Evolutionary conservation across 2,113 vertebrate species (phyloP), one percentile per base, ranked within the genome.

Genomic region (Ursus arctos): DNA sequence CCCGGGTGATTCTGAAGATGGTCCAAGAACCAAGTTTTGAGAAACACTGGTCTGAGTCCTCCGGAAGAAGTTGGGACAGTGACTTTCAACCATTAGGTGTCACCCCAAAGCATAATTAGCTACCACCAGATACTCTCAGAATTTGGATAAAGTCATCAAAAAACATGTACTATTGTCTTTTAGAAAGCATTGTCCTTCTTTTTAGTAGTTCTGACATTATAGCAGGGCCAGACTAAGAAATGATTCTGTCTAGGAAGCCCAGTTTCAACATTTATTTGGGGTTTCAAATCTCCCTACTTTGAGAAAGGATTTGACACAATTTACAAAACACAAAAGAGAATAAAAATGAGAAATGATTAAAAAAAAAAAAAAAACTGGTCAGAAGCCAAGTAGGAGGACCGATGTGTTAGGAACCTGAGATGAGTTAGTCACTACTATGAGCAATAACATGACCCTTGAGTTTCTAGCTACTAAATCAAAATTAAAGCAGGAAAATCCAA

Each of bases 171-270:
- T 90, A 63, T 33, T 88, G 24, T 83, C 65, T 93, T 96, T 90
- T 24, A 85, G 93, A 95, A 96, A 63, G 18, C 6, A 57, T 43
- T n/a, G 5, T 88, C 69, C 7, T 93, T 98, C 93, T 85, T 97
- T 95, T 82, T 82, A 59, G 88, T 96, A 61, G 57, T 72, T 95
- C 79, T 96, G 97, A 97, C 7, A 1, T 96, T 92, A 87, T 0
- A 13, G 57, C 93, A 97, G 94, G 93, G 94, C 77, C 0, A 7
- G 87, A 97, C 28, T 93, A 82, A 97, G 63, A 86, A 80, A 91
- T 96, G 67, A 81, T 67, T 96, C 91, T 93, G 98, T 98, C 82
- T 97, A 96, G 94, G 96, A 92, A 96, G 40, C n/a, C 81, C 10
- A 43, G 33, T 36, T 97, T 96, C 53, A 96, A 40, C 71, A 77